Conservation (phyloP, 2,113 vertebrate species). For the Charina bottae region DNA sequence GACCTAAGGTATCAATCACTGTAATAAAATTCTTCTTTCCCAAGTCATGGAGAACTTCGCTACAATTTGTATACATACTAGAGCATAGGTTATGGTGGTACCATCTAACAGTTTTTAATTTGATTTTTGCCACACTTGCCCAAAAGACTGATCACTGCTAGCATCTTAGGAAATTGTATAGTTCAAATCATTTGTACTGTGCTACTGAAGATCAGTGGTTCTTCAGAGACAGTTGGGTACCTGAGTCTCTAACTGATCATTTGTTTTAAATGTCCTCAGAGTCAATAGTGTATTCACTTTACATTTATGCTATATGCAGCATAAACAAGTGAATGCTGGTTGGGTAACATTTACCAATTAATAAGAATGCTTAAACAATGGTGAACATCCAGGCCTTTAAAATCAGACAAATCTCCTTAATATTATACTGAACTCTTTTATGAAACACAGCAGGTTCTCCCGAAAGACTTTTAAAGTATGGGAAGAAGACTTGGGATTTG, state of each 20-base stretch:
- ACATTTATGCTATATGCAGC: accelerated
- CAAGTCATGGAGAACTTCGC: background rate
- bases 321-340: background rate
- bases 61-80: background rate
- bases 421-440: too few species aligned
- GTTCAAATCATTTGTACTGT: background rate
- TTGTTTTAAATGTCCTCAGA: background rate
- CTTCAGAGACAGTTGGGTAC: background rate
- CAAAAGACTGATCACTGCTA: background rate
- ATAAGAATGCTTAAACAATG: background rate
- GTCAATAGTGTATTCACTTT: accelerated
- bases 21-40: background rate
- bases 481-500: too few species aligned
- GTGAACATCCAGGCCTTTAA: background rate
- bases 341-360: background rate
- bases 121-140: background rate
- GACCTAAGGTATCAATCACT: background rate
- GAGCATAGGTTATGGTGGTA: background rate
- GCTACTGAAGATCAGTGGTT: background rate
- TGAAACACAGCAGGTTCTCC: too few species aligned
- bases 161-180: background rate
- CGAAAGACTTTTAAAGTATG: too few species aligned
- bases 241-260: background rate
- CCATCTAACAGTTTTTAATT: background rate
- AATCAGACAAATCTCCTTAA: too few species aligned